Percentiles rank a stretch among this genome's conserved stretches.
Conservation (phyloP, 2,888 invertebrate genomes). For the Heliconius erato region DNA sequence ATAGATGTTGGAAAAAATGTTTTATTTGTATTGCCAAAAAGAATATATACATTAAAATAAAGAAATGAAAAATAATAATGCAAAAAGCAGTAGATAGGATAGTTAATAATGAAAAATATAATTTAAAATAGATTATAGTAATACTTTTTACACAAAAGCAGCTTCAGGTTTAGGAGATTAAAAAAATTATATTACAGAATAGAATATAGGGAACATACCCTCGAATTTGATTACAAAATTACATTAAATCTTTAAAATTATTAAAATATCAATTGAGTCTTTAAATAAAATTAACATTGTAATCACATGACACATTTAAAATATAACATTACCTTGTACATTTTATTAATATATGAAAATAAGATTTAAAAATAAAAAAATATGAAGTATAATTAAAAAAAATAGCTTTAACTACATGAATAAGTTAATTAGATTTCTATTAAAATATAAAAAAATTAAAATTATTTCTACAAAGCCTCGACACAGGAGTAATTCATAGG, state of each 20-base stretch:
- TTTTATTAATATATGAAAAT: background rate
- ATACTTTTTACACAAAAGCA: conserved; percentile 49
- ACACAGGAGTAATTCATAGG: conserved; percentile 39
- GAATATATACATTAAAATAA: conserved; percentile 33
- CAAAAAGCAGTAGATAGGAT: conserved; percentile 43
- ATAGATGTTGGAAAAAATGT: conserved; percentile 28
- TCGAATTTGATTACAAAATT: background rate
- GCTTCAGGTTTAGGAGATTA: conserved; percentile 29
- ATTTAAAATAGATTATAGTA: conserved; percentile 48
- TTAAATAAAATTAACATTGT: conserved; percentile 5
- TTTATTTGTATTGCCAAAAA: conserved; percentile 42
- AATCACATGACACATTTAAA: conserved; percentile 11
- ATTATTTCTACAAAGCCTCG: conserved; percentile 34
- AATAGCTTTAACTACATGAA: background rate
- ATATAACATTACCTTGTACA: conserved; percentile 4
- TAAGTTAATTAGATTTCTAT: conserved; percentile 34
- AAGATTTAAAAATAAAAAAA: conserved; percentile 14
- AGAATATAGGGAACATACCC: conserved; percentile 9
- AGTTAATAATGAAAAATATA: conserved; percentile 54
- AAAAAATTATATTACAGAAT: conserved; percentile 30
- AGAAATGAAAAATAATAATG: conserved; percentile 36
- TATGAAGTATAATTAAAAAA: conserved; percentile 18
- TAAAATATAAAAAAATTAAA: background rate
- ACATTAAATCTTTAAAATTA: conserved; percentile 24
- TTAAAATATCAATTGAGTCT: conserved; percentile 13